Conservation (phyloP, 2,888 invertebrate genomes). For the Sphaerophoria taeniata region DNA sequence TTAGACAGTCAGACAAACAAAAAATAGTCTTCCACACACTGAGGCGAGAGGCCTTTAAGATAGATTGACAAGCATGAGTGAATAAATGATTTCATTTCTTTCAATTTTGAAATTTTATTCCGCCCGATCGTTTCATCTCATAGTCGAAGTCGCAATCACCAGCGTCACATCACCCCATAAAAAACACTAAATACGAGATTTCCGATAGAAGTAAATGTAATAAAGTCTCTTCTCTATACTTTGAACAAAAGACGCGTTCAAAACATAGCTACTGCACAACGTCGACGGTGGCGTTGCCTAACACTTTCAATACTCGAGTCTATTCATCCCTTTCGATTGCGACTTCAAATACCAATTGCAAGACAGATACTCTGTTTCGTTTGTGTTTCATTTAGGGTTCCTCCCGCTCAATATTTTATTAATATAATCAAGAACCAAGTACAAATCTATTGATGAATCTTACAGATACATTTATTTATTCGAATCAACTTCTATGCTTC, state of each 20-base stretch:
- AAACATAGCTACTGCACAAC: slow-evolving; percentile 42
- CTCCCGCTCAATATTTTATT: slow-evolving; percentile 69
- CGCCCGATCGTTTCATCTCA: neutral
- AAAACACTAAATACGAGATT: slow-evolving; percentile 52
- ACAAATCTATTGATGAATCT: slow-evolving; percentile 74
- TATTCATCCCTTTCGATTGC: slow-evolving; percentile 71
- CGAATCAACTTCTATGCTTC: slow-evolving; percentile 38
- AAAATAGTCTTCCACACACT: slow-evolving; percentile 55
- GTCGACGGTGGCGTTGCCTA: too few relatives aligned
- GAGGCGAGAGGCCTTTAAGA: slow-evolving; percentile 39
- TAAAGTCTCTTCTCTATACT: slow-evolving; percentile 28
- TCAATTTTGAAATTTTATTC: slow-evolving; percentile 65
- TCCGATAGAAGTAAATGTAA: slow-evolving; percentile 45
- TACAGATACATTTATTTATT: slow-evolving; percentile 74
- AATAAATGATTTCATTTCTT: slow-evolving; percentile 73
- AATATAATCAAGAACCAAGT: slow-evolving; percentile 74
- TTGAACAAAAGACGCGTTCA: slow-evolving; percentile 50
- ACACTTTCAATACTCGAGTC: slow-evolving; percentile 59
- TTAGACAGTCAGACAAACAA: slow-evolving; percentile 6
- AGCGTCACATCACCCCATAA: neutral
- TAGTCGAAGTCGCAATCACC: too few relatives aligned
- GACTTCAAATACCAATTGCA: slow-evolving; percentile 34
- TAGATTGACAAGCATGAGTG: slow-evolving; percentile 70
- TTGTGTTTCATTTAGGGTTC: slow-evolving; percentile 50
- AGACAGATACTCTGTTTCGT: slow-evolving; percentile 16